Conservation (phyloP, 53 echinoderm and acorn worm genomes). For the Patiria pectinifera region DNA sequence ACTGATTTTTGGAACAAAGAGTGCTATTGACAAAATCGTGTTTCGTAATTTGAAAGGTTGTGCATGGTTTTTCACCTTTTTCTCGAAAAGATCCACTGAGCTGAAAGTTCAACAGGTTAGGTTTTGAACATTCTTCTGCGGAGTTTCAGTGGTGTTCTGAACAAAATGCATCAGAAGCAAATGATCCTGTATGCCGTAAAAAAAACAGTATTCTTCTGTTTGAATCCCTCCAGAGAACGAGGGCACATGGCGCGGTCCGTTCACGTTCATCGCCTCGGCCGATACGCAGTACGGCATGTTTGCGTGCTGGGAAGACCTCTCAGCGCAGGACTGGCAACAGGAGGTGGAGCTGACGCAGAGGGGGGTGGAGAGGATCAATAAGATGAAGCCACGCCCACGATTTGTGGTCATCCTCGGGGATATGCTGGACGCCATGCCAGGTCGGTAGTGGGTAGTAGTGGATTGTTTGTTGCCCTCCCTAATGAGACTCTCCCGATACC, state of each 20-base stretch:
- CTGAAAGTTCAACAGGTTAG: too few species aligned
- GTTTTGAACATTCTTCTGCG: too few species aligned
- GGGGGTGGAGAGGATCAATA: constrained; percentile 76
- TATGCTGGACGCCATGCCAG: constrained; percentile 90
- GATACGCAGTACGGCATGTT: constrained; percentile 97
- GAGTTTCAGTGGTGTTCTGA: too few species aligned
- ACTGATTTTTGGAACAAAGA: too few species aligned
- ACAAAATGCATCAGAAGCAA: too few species aligned
- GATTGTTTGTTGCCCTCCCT: too few species aligned
- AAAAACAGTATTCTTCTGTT: not conserved
- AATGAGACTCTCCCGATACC: too few species aligned
- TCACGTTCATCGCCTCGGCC: constrained; percentile 89
- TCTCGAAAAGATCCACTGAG: too few species aligned
- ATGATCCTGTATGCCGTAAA: too few species aligned
- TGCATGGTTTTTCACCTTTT: too few species aligned
- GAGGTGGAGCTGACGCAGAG: constrained; percentile 83
- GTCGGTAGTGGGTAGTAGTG: constrained; percentile 26
- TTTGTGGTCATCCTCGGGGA: constrained; percentile 94
- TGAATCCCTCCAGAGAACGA: constrained; percentile 70
- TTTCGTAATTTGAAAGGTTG: too few species aligned
- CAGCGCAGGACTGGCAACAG: constrained; percentile 61
- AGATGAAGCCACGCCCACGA: constrained; percentile 86
- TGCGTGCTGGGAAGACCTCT: constrained; percentile 58
- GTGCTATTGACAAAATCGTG: too few species aligned
- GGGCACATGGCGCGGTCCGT: constrained; percentile 86